phyloP scores from a whole-genome alignment of 2,797 vertebrate species.

The Xenops minutus region DNA sequence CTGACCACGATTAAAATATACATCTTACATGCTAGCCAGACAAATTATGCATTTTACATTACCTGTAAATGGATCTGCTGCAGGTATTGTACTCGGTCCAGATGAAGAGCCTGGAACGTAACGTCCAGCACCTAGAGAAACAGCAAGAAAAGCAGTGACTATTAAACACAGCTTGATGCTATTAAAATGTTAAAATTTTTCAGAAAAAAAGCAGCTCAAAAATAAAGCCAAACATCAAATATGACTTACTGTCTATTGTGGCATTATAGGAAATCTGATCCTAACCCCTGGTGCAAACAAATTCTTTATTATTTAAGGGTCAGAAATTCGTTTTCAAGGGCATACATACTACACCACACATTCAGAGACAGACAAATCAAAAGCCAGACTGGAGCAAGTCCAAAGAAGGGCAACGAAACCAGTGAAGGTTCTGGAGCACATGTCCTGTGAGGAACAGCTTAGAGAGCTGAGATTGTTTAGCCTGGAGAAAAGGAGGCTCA shows the following conservation, averaged over 20 bases:
- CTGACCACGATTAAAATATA: fast-evolving
- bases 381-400: background rate
- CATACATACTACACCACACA: background rate
- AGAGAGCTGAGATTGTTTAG: background rate
- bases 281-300: background rate
- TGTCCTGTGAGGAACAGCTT: background rate
- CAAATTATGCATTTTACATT: background rate
- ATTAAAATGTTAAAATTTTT: background rate
- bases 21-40: background rate
- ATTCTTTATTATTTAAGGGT: background rate
- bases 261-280: background rate
- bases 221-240: background rate
- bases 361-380: background rate
- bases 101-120: slow-evolving; percentile 86
- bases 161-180: background rate
- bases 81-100: slow-evolving; percentile 52
- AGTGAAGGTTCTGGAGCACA: background rate
- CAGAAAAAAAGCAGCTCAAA: background rate
- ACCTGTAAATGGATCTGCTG: slow-evolving; percentile 92
- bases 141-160: background rate
- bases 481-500: background rate
- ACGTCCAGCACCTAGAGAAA: slow-evolving; percentile 84
- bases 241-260: background rate
- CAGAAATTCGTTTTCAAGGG: background rate
- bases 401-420: background rate